A percentile compares a stretch with the other conserved stretches of the same genome.
These are phyloP conservation scores for Diphyllodes magnificus DNA, from an alignment of 2,113 vertebrate genomes.

Conservation along the genomic window DNA sequence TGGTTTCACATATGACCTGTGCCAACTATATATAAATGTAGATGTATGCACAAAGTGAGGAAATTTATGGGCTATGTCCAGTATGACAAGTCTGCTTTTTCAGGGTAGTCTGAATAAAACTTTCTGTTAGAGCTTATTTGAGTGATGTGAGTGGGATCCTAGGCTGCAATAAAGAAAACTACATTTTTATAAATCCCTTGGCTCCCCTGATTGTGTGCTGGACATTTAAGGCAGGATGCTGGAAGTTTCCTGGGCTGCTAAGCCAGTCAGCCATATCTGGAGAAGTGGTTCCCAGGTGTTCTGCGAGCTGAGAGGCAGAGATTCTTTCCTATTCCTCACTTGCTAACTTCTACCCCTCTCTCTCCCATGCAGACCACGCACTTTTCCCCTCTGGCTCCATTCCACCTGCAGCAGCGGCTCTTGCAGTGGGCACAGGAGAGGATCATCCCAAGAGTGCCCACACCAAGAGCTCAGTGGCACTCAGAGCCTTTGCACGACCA, in stretches of 20 bases:
- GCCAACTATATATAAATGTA: not conserved
- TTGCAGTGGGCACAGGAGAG: not conserved
- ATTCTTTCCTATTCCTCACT: not conserved
- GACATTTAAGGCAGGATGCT: not conserved
- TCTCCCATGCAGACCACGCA: not conserved
- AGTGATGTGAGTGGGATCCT: not conserved
- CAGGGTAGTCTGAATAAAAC: not conserved
- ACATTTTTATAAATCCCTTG: not conserved
- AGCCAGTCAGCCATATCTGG: not conserved
- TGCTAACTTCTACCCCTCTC: not conserved
- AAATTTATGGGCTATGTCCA: not conserved
- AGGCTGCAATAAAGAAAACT: not conserved
- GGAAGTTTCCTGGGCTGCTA: not conserved
- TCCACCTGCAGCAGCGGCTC: not conserved
- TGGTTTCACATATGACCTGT: not conserved
- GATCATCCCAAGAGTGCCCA: not conserved
- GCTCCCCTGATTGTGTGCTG: accelerated
- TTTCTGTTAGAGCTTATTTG: not conserved
- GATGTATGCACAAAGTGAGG: not conserved
- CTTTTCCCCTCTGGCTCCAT: not conserved
- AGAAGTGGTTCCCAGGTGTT: not conserved
- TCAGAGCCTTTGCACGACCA: not conserved
- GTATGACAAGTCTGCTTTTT: not conserved
- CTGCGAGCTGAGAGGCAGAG: not conserved
- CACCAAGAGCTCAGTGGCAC: not conserved